These are phyloP conservation scores for Liodrosophila aerea DNA, from an alignment of 2,888 invertebrate genomes.

Conservation along the genomic window DNA sequence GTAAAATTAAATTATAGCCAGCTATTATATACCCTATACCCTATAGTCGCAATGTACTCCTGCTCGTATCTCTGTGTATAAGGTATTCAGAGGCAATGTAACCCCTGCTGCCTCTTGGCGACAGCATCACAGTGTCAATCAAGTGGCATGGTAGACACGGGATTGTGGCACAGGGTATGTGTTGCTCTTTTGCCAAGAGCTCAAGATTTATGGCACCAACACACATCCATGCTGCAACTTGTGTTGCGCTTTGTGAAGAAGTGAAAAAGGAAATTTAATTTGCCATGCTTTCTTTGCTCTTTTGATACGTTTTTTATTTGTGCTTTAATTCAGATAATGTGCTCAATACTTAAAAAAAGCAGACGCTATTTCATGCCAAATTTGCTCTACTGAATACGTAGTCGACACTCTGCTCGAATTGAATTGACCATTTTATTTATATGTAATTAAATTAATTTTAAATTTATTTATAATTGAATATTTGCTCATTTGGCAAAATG, in stretches of 20 bases:
- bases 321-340: conserved; percentile 35
- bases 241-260: conserved; percentile 23
- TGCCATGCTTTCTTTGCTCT: conserved; percentile 48
- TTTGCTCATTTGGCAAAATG: conserved; percentile 37
- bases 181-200: conserved; percentile 54
- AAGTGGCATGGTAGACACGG: conserved; percentile 31
- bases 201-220: conserved; percentile 62
- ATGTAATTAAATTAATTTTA: conserved; percentile 26
- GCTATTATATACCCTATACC: conserved; percentile 3
- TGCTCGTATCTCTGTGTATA: neutral
- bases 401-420: conserved; percentile 47
- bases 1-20: too few relatives aligned
- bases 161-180: conserved; percentile 2
- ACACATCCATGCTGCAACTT: conserved; percentile 45
- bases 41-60: too few relatives aligned
- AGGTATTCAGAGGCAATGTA: conserved; percentile 22
- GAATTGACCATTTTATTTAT: conserved; percentile 21
- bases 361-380: conserved; percentile 81
- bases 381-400: conserved; percentile 46
- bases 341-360: conserved; percentile 54
- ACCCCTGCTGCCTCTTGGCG: conserved; percentile 24
- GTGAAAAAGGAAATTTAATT: conserved; percentile 63
- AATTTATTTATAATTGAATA: conserved; percentile 14
- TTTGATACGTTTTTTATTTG: conserved; percentile 17
- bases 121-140: conserved; percentile 59